Evolutionary conservation across 2,797 vertebrate species (phyloP).

Genomic region (Helostoma temminkii): DNA sequence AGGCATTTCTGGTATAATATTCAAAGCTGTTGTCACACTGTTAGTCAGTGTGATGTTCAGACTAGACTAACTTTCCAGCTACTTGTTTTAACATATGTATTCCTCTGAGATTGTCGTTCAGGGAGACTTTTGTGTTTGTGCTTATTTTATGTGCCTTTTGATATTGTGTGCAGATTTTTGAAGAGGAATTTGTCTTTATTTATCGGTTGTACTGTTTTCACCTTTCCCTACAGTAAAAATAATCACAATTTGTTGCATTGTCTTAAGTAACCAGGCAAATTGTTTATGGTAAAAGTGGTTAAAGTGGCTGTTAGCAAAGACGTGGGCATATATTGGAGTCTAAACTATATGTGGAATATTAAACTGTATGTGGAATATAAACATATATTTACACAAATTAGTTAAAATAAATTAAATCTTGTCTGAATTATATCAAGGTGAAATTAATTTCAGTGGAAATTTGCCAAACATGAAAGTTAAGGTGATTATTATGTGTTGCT

Average conservation of each 20-base stretch:
- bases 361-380: not conserved
- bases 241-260: conserved; percentile 42
- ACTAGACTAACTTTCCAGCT: conserved; percentile 40
- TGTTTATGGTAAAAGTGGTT: conserved; percentile 1
- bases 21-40: conserved; percentile 22
- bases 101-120: conserved; percentile 71
- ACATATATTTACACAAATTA: not conserved
- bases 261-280: conserved; percentile 20
- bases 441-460: conserved; percentile 2
- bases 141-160: conserved; percentile 79
- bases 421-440: not conserved
- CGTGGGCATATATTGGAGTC: not conserved
- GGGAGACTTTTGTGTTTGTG: conserved; percentile 64
- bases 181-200: conserved; percentile 53
- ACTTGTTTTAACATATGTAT: conserved; percentile 50
- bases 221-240: conserved; percentile 57
- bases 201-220: conserved; percentile 65
- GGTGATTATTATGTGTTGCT: not conserved
- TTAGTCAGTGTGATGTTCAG: conserved; percentile 20
- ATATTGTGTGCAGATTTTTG: conserved; percentile 70
- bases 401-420: not conserved
- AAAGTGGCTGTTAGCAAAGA: not conserved
- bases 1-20: conserved; percentile 49
- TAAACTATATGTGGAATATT: not conserved
- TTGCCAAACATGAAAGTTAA: conserved; percentile 1